Base-by-base conservation (phyloP, 2,888 invertebrate genomes). In the Thereva unica region DNA sequence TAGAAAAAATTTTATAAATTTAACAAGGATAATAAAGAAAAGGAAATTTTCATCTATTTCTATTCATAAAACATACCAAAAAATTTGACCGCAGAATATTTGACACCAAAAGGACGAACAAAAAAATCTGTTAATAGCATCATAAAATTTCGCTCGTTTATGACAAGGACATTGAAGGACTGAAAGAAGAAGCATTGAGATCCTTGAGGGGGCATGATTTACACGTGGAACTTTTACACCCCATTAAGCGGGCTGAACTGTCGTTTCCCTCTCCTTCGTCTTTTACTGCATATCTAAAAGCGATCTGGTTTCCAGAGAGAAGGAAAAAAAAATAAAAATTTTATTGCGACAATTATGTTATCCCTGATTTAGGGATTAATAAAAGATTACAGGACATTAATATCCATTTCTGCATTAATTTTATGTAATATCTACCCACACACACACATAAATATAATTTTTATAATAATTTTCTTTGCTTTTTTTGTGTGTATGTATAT, bases 291-390 rank as follows among this genome's bases (percentile, higher is more conserved):
- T 9, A 23, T 49, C 52, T 8, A 10, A 37, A 56, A 38, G 40
- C 41, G 38, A 50, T 41, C 34, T 41, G 6, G 10, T 45, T 5
- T 34, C 38, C 37, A 5, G 42, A 7, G 66, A 45, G 52, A 41
- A n/a, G 47, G 40, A 45, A 44, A 66, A n/a, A 49, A 44, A 45
- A 44, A 66, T 68, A 68, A 68, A 65, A 61, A 41, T 66, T 65
- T 68, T 68, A 68, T 49, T 52, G 47, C 68, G 42, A 40, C 65
- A 64, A 68, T 68, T 64, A 68, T 65, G 55, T 23, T 23, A 53
- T 55, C 50, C 55, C 65, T 65, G 65, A 65, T 65, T 65, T 65
- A 38, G 47, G 49, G 45, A 65, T 65, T 65, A 65, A 65, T 65
- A 65, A 65, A 47, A 47, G 55, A 65, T 65, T 64, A 65, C 54